Evolutionary conservation across 2,797 vertebrate genomes (phyloP).

Genomic region (Lerista edwardsae): DNA sequence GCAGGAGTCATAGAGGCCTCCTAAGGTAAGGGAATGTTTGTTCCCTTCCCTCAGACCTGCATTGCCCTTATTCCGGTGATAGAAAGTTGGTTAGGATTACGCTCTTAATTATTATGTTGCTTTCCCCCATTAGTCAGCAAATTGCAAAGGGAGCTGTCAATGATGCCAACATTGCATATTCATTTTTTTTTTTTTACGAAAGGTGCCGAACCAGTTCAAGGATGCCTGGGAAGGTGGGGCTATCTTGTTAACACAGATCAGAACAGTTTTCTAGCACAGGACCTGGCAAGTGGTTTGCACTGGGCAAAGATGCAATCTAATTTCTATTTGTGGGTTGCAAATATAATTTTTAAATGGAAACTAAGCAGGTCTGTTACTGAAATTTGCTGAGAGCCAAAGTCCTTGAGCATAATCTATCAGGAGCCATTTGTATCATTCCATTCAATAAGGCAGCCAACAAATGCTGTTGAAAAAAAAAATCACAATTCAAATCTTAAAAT

Average conservation of each 20-base stretch:
- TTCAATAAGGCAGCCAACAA: not conserved
- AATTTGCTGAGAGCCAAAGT: not conserved
- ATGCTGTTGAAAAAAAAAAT: not conserved
- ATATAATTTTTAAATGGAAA: not conserved
- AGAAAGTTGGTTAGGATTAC: no score
- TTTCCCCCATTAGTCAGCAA: conserved; percentile 56
- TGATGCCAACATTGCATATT: conserved; percentile 59
- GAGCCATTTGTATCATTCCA: not conserved
- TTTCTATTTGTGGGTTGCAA: not conserved
- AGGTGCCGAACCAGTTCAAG: not conserved
- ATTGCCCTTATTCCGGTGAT: no score
- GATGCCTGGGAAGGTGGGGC: not conserved
- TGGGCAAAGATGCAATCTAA: not conserved
- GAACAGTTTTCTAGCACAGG: not conserved
- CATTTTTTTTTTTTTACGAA: not conserved
- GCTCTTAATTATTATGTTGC: conserved; percentile 65
- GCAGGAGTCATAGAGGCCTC: no score
- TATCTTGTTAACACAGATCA: not conserved
- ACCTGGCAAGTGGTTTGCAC: not conserved
- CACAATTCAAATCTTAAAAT: not conserved
- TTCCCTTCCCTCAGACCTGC: no score
- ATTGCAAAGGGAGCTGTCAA: conserved; percentile 61
- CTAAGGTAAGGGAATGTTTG: no score
- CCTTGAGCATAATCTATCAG: not conserved
- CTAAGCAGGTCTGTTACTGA: not conserved